A percentile compares a stretch with the other conserved stretches of the same genome.
phyloP scores from a whole-genome alignment of 1,140 invertebrate species.

The Drosophila seguyi region DNA sequence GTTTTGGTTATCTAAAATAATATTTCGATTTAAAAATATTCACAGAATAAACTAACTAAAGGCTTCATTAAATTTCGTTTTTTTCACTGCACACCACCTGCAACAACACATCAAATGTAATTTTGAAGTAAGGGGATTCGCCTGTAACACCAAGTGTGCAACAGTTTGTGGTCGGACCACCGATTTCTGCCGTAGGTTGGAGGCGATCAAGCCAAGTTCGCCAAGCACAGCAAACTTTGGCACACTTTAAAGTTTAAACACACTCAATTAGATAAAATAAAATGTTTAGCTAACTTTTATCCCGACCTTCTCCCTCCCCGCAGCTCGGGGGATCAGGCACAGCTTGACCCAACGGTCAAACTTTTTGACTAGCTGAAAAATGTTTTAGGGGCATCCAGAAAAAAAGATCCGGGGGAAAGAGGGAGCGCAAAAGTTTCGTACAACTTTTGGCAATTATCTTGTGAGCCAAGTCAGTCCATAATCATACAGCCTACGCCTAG shows the following conservation, averaged over 20 bases:
- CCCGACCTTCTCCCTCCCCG: not conserved
- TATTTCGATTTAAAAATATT: not conserved
- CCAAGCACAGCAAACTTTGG: slow-evolving; percentile 67
- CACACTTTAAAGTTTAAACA: slow-evolving; percentile 83
- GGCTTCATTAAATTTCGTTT: not conserved
- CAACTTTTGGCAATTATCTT: slow-evolving; percentile 83
- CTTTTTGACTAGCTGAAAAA: slow-evolving; percentile 82
- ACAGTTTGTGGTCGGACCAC: slow-evolving; percentile 56
- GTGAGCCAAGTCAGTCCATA: slow-evolving; percentile 57
- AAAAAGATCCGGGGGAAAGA: slow-evolving; percentile 10
- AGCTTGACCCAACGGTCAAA: slow-evolving; percentile 80
- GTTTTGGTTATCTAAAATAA: not conserved
- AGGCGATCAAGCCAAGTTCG: slow-evolving; percentile 39
- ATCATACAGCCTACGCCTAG: slow-evolving; percentile 40
- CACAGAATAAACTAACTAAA: too few relatives aligned
- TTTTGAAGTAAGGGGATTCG: slow-evolving; percentile 8
- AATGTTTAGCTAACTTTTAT: slow-evolving; percentile 78
- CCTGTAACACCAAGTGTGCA: slow-evolving; percentile 36
- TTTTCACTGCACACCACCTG: not conserved
- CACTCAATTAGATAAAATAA: slow-evolving; percentile 83
- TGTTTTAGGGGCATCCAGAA: slow-evolving; percentile 61
- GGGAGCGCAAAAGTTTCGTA: slow-evolving; percentile 47
- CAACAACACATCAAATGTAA: slow-evolving; percentile 22
- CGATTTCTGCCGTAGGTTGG: slow-evolving; percentile 22
- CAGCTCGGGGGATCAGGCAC: slow-evolving; percentile 56